phyloP scores from a whole-genome alignment of 2,888 invertebrate species.

The Caenorhabditis sp. region DNA sequence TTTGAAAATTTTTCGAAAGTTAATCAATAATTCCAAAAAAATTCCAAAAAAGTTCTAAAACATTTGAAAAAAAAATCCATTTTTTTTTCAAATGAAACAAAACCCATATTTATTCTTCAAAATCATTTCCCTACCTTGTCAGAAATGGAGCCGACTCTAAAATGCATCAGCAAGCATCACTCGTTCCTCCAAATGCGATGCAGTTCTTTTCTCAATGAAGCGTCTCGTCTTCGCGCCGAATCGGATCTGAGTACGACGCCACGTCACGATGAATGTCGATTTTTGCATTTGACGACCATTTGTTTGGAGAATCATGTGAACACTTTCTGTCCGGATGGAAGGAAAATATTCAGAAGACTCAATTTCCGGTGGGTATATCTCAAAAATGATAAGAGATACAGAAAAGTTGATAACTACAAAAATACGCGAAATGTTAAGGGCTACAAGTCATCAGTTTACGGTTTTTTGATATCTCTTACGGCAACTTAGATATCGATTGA shows the following conservation, averaged over 20 bases:
- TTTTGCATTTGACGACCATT: constrained; percentile 70
- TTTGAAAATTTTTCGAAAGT: too few species aligned
- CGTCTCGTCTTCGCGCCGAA: constrained; percentile 60
- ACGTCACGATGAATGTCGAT: constrained; percentile 59
- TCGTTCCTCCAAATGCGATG: constrained; percentile 72
- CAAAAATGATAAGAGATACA: not conserved
- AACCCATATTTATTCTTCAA: too few species aligned
- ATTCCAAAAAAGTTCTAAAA: too few species aligned
- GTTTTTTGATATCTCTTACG: too few species aligned
- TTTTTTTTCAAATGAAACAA: too few species aligned
- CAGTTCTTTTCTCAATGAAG: constrained; percentile 72
- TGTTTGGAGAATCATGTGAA: constrained; percentile 70
- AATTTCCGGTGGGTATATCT: constrained; percentile 52
- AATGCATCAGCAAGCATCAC: constrained; percentile 72
- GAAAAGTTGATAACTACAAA: too few species aligned
- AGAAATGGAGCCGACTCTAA: constrained; percentile 70
- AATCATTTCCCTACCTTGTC: too few species aligned
- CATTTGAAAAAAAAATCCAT: too few species aligned
- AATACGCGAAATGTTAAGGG: too few species aligned
- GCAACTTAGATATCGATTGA: too few species aligned
- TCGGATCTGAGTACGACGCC: constrained; percentile 53
- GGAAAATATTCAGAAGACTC: constrained; percentile 66
- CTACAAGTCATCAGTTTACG: too few species aligned
- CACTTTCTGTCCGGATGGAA: constrained; percentile 67
- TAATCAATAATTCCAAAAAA: too few species aligned